These are phyloP conservation scores for Mungos mungo DNA, from an alignment of 2,113 vertebrate species.

Conservation along the genomic window DNA sequence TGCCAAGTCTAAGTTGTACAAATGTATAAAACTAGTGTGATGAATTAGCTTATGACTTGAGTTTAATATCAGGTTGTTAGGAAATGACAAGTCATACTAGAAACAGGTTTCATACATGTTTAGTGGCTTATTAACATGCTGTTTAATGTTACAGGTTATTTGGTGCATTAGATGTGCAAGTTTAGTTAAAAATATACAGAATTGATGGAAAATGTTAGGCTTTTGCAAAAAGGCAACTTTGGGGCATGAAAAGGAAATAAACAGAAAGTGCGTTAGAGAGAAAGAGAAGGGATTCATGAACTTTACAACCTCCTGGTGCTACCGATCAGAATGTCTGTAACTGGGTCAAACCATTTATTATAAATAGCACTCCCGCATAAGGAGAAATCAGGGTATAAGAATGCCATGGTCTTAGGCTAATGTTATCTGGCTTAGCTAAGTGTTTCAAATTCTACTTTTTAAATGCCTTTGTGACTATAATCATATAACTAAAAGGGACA, in stretches of 20 bases:
- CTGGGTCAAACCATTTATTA: not conserved
- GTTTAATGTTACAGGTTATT: not conserved
- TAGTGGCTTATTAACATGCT: not conserved
- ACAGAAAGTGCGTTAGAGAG: not conserved
- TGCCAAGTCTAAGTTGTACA: not conserved
- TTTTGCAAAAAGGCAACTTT: not conserved
- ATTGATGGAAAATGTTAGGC: not conserved
- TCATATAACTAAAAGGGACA: not conserved
- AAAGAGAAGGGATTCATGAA: not conserved
- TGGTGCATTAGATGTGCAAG: not conserved
- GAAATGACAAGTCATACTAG: not conserved
- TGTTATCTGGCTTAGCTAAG: not conserved
- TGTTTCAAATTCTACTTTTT: conserved; percentile 30
- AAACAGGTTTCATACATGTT: not conserved
- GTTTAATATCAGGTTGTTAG: conserved; percentile 31
- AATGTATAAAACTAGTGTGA: conserved; percentile 22
- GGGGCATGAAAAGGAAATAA: conserved; percentile 3
- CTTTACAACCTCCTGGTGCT: not conserved
- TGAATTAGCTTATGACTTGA: conserved; percentile 28
- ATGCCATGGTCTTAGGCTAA: not conserved
- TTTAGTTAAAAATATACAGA: not conserved
- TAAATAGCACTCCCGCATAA: not conserved
- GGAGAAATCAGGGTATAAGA: not conserved
- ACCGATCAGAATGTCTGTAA: not conserved
- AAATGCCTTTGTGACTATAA: not conserved